These are phyloP conservation scores for Danio aesculapii DNA, from an alignment of 2,797 vertebrate species.

Conservation along the genomic window DNA sequence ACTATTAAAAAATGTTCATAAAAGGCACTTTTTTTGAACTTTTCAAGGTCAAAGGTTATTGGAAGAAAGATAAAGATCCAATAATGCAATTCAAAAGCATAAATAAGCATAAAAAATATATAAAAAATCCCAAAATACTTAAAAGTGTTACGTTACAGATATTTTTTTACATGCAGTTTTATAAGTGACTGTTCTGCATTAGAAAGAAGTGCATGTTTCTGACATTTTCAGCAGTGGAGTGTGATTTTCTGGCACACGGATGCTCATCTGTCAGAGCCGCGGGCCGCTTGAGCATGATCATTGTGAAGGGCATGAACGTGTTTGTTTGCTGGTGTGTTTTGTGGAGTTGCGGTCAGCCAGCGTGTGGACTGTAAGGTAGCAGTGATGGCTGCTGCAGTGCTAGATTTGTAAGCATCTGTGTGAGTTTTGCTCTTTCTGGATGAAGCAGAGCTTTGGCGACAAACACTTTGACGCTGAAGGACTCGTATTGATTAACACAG, in stretches of 20 bases:
- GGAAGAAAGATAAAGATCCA: too few species aligned
- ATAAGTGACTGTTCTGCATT: background rate
- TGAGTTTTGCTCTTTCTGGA: conserved; percentile 36
- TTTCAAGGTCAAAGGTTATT: too few species aligned
- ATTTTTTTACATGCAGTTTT: background rate
- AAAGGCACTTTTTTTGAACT: too few species aligned
- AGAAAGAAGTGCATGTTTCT: conserved; percentile 24
- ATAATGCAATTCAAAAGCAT: too few species aligned
- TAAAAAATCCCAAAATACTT: too few species aligned
- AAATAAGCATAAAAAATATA: too few species aligned
- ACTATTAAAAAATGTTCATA: too few species aligned
- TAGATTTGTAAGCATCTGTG: conserved; percentile 19
- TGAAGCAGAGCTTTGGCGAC: background rate
- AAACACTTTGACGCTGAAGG: conserved; percentile 15
- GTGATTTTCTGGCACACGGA: conserved; percentile 55
- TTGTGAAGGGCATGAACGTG: conserved; percentile 32
- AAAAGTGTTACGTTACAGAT: too few species aligned
- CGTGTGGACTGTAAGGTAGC: background rate
- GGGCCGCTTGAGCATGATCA: conserved; percentile 42
- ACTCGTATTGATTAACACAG: conserved; percentile 52
- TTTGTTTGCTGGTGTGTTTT: conserved; percentile 69
- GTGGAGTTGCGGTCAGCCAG: conserved; percentile 9
- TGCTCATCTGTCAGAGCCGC: conserved; percentile 70
- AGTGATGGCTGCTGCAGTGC: background rate
- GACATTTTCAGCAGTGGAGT: conserved; percentile 33